phyloP scores from a whole-genome alignment of 1,140 invertebrate genomes.

The Lepidurus arcticus region DNA sequence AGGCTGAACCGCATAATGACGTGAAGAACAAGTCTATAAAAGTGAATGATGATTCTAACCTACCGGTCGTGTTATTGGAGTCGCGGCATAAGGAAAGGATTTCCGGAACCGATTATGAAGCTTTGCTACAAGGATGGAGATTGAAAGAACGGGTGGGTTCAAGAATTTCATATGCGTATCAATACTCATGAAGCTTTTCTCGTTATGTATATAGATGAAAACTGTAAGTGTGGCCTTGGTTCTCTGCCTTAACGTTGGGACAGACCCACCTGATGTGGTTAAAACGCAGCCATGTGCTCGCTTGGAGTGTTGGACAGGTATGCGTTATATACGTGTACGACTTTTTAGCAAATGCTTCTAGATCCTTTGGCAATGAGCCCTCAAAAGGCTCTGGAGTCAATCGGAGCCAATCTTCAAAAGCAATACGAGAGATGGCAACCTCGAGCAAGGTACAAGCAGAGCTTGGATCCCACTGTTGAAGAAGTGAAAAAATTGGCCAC shows the following conservation, averaged over 20 bases:
- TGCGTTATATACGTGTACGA: constrained; percentile 37
- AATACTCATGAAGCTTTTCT: background rate
- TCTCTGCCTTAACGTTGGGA: constrained; percentile 95
- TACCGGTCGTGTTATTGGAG: background rate
- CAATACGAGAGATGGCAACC: constrained; percentile 98
- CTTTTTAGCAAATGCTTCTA: constrained; percentile 39
- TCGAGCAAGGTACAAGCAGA: constrained; percentile 90
- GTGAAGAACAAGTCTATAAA: background rate
- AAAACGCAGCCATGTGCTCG: constrained; percentile 94
- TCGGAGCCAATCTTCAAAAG: constrained; percentile 85
- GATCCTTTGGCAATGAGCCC: constrained; percentile 78
- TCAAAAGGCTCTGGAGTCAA: constrained; percentile 88
- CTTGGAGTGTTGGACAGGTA: constrained; percentile 96
- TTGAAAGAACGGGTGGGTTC: background rate
- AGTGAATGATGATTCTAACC: background rate
- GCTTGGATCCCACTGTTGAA: constrained; percentile 92
- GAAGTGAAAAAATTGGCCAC: constrained; percentile 93
- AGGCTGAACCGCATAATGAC: background rate
- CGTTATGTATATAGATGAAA: constrained; percentile 69
- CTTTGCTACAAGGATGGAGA: constrained; percentile 25
- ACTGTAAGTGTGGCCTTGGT: constrained; percentile 99
- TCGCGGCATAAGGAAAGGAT: background rate
- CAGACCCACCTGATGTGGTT: constrained; percentile 96
- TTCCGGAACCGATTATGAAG: background rate
- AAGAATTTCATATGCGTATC: background rate